Base-by-base conservation (phyloP, 2,888 invertebrate genomes). In the Tridacna crocea region DNA sequence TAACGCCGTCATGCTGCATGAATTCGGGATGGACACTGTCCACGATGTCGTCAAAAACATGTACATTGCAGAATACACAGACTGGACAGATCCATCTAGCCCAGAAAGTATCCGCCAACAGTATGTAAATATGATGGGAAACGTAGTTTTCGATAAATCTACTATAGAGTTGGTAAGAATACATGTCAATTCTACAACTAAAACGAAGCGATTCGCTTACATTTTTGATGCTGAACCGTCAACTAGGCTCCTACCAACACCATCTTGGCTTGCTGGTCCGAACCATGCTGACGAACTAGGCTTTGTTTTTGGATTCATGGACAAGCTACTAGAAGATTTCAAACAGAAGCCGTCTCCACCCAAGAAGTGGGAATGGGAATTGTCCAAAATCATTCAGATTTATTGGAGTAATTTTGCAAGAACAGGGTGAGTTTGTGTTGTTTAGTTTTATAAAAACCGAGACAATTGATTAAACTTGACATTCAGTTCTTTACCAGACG, bases 261-360 rank as follows among this genome's bases (percentile, higher is more conserved):
- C 75, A 22, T 19, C 17, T 0, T 75, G 75, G 75, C 27, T 36
- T 6, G 1, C 24, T 15, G 75, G 75, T 13, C 27, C 75, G 13
- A 75, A 75, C 27, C 75, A 75, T 36, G 75, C 75, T 15, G 75
- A 75, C 24, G 75, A 75, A 26, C 75, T 75, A 6, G 61, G 46
- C 2, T 75, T 75, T 63, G 75, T 75, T 11, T 75, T 75, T 46
- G 75, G 75, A 10, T 75, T 75, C 61, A n/a, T 26, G 17, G 63
- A 47, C 15, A 48, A 63, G 10, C 26, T 63, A 4, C 4, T 48
- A n/a, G 60, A 75, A n/a, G 48, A 46, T 26, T 75, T 75, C 26
- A 48, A 13, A 47, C 61, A 63, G 19, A 63, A 19, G 12, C 48
- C 48, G 0, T 19, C 65, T 46, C 22, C 61, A 17, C 63, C 63